Evolutionary conservation across 2,888 invertebrate genomes (phyloP).

Genomic region (Tetragonula carbonaria): DNA sequence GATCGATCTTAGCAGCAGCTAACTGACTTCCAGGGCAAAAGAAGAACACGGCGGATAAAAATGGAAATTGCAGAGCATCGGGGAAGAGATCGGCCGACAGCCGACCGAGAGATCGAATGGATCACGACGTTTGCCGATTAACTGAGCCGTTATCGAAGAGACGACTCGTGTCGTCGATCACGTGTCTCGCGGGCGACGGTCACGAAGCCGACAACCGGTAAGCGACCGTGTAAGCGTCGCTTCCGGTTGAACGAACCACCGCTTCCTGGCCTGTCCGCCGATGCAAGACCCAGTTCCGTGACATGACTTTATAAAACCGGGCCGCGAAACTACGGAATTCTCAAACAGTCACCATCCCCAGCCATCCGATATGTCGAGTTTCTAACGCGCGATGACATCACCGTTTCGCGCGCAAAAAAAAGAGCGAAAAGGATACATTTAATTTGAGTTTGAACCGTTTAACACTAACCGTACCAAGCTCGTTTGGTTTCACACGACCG

Average conservation of each 20-base stretch:
- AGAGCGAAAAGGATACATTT: too few species aligned
- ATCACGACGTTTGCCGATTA: slow-evolving; percentile 26
- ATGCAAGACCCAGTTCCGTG: slow-evolving; percentile 66
- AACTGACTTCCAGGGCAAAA: slow-evolving; percentile 4
- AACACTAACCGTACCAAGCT: too few species aligned
- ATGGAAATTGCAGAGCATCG: background rate
- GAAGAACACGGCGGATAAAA: background rate
- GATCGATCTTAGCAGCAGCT: background rate
- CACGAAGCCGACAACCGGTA: slow-evolving; percentile 67
- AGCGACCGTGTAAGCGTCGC: slow-evolving; percentile 70
- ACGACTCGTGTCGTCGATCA: slow-evolving; percentile 55
- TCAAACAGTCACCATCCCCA: background rate
- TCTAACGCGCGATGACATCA: slow-evolving; percentile 23
- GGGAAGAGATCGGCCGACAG: background rate
- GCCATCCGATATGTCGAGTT: slow-evolving; percentile 28
- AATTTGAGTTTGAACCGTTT: too few species aligned
- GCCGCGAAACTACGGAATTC: slow-evolving; percentile 44
- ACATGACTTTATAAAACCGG: slow-evolving; percentile 61
- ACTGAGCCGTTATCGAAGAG: slow-evolving; percentile 29
- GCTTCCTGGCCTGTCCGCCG: slow-evolving; percentile 67
- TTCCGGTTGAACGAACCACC: slow-evolving; percentile 78
- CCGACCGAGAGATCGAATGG: slow-evolving; percentile 12
- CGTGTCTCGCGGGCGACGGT: slow-evolving; percentile 48
- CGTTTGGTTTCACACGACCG: too few species aligned
- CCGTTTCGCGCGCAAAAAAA: background rate